Evolutionary conservation across 2,797 vertebrate genomes (phyloP), one percentile per base, ranked within the genome.

Genomic region (Acrocephalus scirpaceus): DNA sequence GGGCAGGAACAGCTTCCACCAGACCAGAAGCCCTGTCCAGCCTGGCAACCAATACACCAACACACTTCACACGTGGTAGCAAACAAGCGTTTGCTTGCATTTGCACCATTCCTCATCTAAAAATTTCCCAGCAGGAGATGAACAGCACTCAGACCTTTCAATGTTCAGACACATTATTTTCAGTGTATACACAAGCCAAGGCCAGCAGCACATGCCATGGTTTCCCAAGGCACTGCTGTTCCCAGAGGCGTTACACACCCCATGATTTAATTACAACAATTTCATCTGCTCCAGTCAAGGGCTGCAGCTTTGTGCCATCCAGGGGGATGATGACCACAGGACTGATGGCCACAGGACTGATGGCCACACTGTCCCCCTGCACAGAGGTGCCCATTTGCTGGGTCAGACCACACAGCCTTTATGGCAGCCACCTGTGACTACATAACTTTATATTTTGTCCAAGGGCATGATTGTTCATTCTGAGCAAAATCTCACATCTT

Each of bases 361-460:
- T 60, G 18, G 40, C 40, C 40, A 42, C 40, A 15, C 4, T 3
- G n/a, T 7, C 12, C 58, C 29, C 17, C 13, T 7, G 17, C 69
- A 23, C 9, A 0, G 0, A 9, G 80, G 22, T 13, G 6, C 29
- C 19, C 7, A 1, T 45, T 45, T 2, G 0, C 40, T 34, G 22
- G 54, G 30, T 14, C 2, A 0, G 47, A 48, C 32, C 61, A 23
- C 0, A 0, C 51, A 38, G 21, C 27, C 48, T 38, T 38, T 22
- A 6, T 3, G 12, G 69, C 51, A 32, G 36, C 45, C 16, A 36
- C 17, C 25, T 29, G 13, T 3, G 4, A 16, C 44, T 18, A 7
- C 50, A 21, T 18, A 12, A 22, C 32, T 72, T 76, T 26, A 1
- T 10, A 7, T 40, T 65, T 40, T 47, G 7, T 58, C 66, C 69